Evolutionary conservation across 2,797 vertebrate species (phyloP).

Genomic region (Enteromius argenteus): DNA sequence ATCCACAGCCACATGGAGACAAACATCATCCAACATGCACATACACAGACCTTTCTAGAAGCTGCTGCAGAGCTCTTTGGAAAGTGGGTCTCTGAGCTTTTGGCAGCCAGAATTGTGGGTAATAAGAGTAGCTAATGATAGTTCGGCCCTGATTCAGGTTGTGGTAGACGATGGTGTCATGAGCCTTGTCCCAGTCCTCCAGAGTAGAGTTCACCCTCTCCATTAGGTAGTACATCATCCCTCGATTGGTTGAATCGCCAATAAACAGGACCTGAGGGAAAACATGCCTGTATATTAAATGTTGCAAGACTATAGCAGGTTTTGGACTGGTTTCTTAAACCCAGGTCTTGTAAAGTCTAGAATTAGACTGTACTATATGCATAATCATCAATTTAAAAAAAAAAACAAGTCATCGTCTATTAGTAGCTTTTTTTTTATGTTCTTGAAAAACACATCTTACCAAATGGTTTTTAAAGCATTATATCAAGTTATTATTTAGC

Average conservation of each 20-base stretch:
- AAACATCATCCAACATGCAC: background rate
- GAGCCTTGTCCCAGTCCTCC: slow-evolving; percentile 90
- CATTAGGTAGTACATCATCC: slow-evolving; percentile 97
- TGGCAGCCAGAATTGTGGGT: slow-evolving; percentile 94
- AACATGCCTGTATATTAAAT: background rate
- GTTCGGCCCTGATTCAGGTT: slow-evolving; percentile 87
- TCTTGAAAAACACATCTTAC: background rate
- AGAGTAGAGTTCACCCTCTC: slow-evolving; percentile 91
- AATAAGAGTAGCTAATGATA: slow-evolving; percentile 90
- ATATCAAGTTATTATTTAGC: background rate
- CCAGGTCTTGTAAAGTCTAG: background rate
- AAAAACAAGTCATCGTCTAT: background rate
- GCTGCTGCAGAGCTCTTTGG: slow-evolving; percentile 86
- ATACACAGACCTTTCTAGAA: slow-evolving; percentile 85
- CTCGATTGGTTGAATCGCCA: slow-evolving; percentile 95
- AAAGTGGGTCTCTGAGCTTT: slow-evolving; percentile 84
- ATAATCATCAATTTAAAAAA: background rate
- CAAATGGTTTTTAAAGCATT: background rate
- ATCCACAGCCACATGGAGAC: slow-evolving; percentile 29
- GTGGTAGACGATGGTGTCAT: slow-evolving; percentile 84
- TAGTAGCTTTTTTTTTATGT: background rate
- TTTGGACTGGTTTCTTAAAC: background rate
- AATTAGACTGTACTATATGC: background rate
- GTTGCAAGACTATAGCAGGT: background rate
- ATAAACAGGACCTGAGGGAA: slow-evolving; percentile 89